These are phyloP conservation scores for Lacanobia oleracea DNA, from an alignment of 2,888 invertebrate species.

Conservation along the genomic window DNA sequence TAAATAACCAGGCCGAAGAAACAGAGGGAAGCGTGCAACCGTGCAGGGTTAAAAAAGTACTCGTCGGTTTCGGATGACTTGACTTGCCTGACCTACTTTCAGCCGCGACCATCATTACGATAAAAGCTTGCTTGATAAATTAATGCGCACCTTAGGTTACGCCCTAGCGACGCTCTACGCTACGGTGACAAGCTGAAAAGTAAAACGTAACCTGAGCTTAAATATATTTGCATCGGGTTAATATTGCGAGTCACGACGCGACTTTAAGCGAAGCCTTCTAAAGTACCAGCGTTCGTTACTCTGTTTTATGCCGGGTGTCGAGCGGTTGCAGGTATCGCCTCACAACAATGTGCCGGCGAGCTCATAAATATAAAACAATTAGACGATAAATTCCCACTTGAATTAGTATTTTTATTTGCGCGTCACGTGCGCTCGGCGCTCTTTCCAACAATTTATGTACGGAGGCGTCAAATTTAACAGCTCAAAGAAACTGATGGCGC, in stretches of 20 bases:
- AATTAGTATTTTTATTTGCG: constrained; percentile 87
- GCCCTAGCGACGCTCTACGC: constrained; percentile 40
- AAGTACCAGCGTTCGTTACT: constrained; percentile 74
- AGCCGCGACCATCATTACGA: constrained; percentile 75
- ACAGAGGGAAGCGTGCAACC: constrained; percentile 71
- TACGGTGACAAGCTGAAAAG: constrained; percentile 47
- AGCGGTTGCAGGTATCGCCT: constrained; percentile 76
- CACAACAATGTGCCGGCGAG: constrained; percentile 80
- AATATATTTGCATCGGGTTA: constrained; percentile 70
- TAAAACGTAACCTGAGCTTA: constrained; percentile 70
- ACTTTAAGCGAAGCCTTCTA: constrained; percentile 72
- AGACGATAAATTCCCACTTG: constrained; percentile 85
- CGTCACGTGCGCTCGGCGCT: constrained; percentile 84
- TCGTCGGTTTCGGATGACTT: constrained; percentile 71
- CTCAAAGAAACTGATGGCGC: constrained; percentile 83
- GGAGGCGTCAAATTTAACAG: constrained; percentile 85
- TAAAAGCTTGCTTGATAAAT: constrained; percentile 76
- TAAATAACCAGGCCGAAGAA: constrained; percentile 77
- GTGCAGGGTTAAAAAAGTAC: constrained; percentile 75
- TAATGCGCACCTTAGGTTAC: constrained; percentile 69
- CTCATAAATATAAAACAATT: constrained; percentile 87
- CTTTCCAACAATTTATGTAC: constrained; percentile 83
- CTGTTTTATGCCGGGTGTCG: constrained; percentile 78
- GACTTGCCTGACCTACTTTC: constrained; percentile 74
- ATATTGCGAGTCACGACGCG: constrained; percentile 80